Conservation (phyloP, 2,797 vertebrate genomes). For the Halcyon smyrnensis region DNA sequence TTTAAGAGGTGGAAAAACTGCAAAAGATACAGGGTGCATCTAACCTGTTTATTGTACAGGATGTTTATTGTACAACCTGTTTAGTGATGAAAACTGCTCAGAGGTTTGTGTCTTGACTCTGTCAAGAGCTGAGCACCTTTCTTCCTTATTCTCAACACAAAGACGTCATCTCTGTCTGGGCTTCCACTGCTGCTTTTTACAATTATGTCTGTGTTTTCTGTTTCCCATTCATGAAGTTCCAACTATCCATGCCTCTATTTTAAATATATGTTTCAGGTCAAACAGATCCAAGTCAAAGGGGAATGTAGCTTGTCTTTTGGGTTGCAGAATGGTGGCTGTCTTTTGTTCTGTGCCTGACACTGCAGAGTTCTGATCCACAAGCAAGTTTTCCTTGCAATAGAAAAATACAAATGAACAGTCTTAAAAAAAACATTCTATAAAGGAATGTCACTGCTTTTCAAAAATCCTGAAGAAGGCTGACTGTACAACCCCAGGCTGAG, state of each 20-base stretch:
- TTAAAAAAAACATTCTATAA: not conserved
- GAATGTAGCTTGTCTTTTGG: not conserved
- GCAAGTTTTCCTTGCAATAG: not conserved
- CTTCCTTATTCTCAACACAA: not conserved
- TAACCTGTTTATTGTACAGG: not conserved
- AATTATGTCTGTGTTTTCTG: not conserved
- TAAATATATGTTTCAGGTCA: not conserved
- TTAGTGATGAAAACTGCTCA: not conserved
- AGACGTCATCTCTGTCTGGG: not conserved
- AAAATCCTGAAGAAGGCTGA: not conserved
- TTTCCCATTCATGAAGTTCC: not conserved
- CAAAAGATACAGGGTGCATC: not conserved
- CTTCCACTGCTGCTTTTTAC: not conserved
- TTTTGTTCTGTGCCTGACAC: not conserved
- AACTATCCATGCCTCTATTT: not conserved
- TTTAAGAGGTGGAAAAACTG: not conserved
- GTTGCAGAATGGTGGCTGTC: not conserved
- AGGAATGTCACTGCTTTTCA: constrained; percentile 4
- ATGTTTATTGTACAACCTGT: not conserved
- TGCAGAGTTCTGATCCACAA: not conserved
- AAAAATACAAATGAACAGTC: not conserved
- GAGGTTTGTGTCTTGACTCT: not conserved
- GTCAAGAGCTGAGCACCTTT: not conserved
- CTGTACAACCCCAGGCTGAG: not conserved
- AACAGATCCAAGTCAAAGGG: not conserved